Base-by-base conservation (phyloP, 1,140 invertebrate genomes). In the Caenorhabditis briggsae region DNA sequence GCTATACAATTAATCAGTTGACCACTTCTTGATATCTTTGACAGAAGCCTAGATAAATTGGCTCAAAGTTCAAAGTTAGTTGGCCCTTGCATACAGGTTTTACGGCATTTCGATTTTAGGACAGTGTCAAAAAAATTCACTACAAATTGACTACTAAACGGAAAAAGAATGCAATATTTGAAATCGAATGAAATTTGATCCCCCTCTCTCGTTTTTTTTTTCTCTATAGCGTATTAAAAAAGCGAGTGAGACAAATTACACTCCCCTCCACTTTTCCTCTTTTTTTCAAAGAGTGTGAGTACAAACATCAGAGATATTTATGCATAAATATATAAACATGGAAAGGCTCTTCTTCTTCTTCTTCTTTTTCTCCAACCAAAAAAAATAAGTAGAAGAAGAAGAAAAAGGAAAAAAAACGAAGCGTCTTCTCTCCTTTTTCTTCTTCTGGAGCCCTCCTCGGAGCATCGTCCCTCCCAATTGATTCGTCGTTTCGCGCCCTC, bases 281-380 rank as follows among this genome's bases (percentile, higher is more conserved):
- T 23, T 50, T 41, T 50, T 78, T 50, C 50, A 3, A 33, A 33
- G 33, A 33, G 33, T 33, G 33, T 7, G 70, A 50, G 70, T 43
- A n/a, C 70, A 78, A 50, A 50, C 43, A 78, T 61, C 59, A 61
- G 16, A 58, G 56, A 61, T 61, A 61, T 78, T 50, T 50, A 48
- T 50, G 70, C 64, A 78, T 50, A 78, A 78, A 20, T 48, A 50
- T 78, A 78, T 78, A 78, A 78, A 78, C 70, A 78, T 78, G 70
- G 33, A 33, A 33, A 33, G 33, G 33, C 33, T 33, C 33, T 33
- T 33, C 33, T 33, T 33, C 33, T 33, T 33, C 33, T 33, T 33
- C 33, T 33, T 33, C 70, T 53, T 33, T 23, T 33, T 25, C 59
- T 61, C 23, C n/a, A 11, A 20, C 20, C 12, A 61, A 48, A 48